These are phyloP conservation scores for Hydrozoanthus tunicans DNA, from an alignment of 64 coral and sea anemone species.

Conservation along the genomic window DNA sequence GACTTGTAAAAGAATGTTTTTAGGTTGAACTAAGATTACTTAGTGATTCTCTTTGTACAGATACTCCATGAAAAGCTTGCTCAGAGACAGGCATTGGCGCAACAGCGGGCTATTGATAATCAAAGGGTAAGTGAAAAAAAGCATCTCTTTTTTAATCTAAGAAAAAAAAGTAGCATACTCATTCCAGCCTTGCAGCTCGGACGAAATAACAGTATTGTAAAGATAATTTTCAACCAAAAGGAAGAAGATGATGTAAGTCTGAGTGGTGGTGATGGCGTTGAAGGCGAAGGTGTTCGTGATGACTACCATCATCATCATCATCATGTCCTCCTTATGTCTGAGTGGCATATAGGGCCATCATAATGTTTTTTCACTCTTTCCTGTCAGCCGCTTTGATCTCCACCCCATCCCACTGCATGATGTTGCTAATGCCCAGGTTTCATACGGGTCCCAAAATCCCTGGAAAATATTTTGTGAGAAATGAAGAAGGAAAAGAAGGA, in stretches of 20 bases:
- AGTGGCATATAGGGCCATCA: no score
- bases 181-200: no score
- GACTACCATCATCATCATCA: no score
- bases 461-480: no score
- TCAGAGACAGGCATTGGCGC: constrained; percentile 66
- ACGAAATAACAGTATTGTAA: no score
- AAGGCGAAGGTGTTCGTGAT: neutral
- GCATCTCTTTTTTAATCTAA: neutral
- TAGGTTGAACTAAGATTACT: neutral
- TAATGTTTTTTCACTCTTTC: no score
- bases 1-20: neutral
- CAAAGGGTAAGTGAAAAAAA: constrained; percentile 42
- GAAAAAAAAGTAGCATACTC: no score
- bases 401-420: neutral
- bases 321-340: no score
- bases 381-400: no score
- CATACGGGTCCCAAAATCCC: no score
- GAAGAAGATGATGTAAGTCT: neutral
- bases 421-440: neutral
- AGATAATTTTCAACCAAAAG: neutral
- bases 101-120: constrained; percentile 71
- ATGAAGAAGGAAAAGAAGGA: neutral
- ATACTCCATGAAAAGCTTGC: constrained; percentile 83
- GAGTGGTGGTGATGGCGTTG: neutral
- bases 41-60: neutral